Evolutionary conservation across 2,797 vertebrate genomes (phyloP), one percentile per base, ranked within the genome.

Genomic region (Hirundo rustica): DNA sequence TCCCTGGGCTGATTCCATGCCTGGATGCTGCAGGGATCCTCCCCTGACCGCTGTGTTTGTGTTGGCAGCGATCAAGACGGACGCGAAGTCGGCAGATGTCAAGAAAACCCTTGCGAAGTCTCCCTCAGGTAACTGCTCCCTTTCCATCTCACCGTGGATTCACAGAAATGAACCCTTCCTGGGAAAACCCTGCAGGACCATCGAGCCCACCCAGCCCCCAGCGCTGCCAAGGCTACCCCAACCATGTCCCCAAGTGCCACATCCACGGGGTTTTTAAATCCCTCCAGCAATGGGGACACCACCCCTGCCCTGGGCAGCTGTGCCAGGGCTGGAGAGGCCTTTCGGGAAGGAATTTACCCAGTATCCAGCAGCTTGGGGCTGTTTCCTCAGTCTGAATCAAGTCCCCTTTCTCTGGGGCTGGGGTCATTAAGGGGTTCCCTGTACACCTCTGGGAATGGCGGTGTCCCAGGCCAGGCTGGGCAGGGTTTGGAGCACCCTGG

Each of bases 21-120:
- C 70, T 26, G 61, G 53, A 2, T 7, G 38, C 30, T 65, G 38
- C 58, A 11, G 21, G 64, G 15, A 32, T 25, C 7, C 70, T 8
- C 19, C 30, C 32, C 38, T 18, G 9, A 65, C 6, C 6, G 0
- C 13, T 29, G 16, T 34, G 5, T 79, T 54, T 91, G 81, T 85
- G 1, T 74, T 85, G 40, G 77, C 96, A 99, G 99, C 98, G 13
- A 88, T 98, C 42, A 99, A 99, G 97, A 98, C 98, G 1, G 99
- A 99, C 3, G 72, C 97, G 18, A 99, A 99, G 96, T 92, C 98
- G 18, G 92, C 96, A 16, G 99, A 99, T 6, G 97, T 97, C 88
- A 99, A 98, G 98, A 99, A 98, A 97, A 81, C 97, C 20, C 44
- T 96, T 34, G 89, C 97, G 5, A 99, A 97, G 97, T 98, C 98